A percentile compares a stretch with the other conserved stretches of the same genome.
Conservation (phyloP, 2,113 vertebrate species). For the Gymnocephalus cernua region DNA sequence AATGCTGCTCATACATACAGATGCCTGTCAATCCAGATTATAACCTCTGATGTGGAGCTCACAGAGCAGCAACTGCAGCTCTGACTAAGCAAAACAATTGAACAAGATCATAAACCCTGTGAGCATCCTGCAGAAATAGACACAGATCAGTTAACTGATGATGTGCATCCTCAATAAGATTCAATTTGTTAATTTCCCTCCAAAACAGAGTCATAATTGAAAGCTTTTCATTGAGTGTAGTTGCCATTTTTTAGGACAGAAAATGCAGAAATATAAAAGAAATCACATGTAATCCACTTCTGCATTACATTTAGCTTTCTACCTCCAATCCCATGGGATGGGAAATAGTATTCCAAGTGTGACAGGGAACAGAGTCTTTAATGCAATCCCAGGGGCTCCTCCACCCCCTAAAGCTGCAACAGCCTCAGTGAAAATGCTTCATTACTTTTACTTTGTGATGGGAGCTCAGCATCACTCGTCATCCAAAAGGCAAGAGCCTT, state of each 20-base stretch:
- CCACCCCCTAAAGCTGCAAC: constrained; percentile 44
- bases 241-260: constrained; percentile 17
- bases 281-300: constrained; percentile 27
- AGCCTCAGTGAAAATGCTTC: constrained; percentile 54
- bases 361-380: constrained; percentile 58
- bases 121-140: constrained; percentile 13
- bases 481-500: constrained; percentile 57
- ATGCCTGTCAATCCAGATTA: constrained; percentile 18
- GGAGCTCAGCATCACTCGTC: constrained; percentile 59
- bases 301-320: constrained; percentile 40
- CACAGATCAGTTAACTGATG: constrained; percentile 13
- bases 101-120: constrained; percentile 23
- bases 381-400: constrained; percentile 47
- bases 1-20: constrained; percentile 26
- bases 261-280: constrained; percentile 10
- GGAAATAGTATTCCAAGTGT: constrained; percentile 48
- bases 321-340: constrained; percentile 19
- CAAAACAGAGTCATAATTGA: constrained; percentile 6
- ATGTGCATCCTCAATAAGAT: constrained; percentile 3
- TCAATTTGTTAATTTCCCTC: constrained; percentile 3
- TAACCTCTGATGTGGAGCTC: constrained; percentile 24
- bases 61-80: constrained; percentile 16
- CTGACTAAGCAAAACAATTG: constrained; percentile 27
- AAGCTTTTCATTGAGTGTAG: constrained; percentile 13
- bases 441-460: constrained; percentile 65